These are phyloP conservation scores for Pandemis corylana DNA, from an alignment of 2,888 invertebrate species.

Conservation along the genomic window DNA sequence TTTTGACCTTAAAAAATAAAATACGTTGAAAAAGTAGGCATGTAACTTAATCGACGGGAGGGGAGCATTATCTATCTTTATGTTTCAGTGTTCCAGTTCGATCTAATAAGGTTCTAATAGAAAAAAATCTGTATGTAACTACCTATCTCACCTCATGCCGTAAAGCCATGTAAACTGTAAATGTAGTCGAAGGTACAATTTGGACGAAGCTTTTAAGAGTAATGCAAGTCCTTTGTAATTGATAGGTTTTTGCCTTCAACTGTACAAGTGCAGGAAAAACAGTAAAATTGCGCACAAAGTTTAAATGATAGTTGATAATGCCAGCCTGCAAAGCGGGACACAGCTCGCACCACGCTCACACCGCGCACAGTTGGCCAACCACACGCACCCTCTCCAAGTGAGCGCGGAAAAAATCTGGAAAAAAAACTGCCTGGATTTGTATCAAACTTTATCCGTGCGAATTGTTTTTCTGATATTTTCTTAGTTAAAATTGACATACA, in stretches of 20 bases:
- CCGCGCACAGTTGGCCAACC: constrained; percentile 58
- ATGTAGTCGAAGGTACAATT: too few relatives aligned
- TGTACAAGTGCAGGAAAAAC: constrained; percentile 12
- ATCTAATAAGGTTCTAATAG: too few relatives aligned
- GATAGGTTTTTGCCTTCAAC: neutral
- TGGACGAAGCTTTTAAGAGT: too few relatives aligned
- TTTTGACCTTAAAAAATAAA: too few relatives aligned
- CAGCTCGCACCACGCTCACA: constrained; percentile 50
- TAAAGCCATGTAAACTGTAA: too few relatives aligned
- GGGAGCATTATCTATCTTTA: too few relatives aligned
- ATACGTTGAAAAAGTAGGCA: too few relatives aligned
- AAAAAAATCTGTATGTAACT: too few relatives aligned
- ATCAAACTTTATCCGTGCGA: neutral
- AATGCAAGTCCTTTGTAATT: too few relatives aligned
- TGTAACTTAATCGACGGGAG: too few relatives aligned
- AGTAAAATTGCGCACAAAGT: constrained; percentile 30
- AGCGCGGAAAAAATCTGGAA: constrained; percentile 66
- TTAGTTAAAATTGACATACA: neutral
- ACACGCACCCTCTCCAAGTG: constrained; percentile 54
- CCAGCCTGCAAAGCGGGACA: constrained; percentile 43
- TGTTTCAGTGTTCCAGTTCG: too few relatives aligned
- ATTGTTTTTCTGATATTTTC: neutral
- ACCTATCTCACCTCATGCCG: too few relatives aligned
- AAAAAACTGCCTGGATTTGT: constrained; percentile 34
- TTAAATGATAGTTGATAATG: constrained; percentile 10